A percentile compares a stretch with the other conserved stretches of the same genome.
These are phyloP conservation scores for Atherinomorus stipes DNA, from an alignment of 2,113 vertebrate genomes.

Conservation along the genomic window DNA sequence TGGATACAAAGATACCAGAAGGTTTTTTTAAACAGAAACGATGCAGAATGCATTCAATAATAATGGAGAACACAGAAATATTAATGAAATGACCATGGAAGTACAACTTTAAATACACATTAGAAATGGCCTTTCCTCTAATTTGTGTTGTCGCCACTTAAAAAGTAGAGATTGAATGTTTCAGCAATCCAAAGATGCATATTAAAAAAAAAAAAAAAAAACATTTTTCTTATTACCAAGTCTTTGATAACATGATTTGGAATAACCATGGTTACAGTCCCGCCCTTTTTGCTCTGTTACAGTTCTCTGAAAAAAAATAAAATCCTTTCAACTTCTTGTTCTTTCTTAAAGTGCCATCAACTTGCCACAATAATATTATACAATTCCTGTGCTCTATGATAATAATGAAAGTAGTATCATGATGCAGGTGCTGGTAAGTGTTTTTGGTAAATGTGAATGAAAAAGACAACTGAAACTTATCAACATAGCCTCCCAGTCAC, in stretches of 20 bases:
- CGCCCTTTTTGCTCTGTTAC: neutral
- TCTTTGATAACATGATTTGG: neutral
- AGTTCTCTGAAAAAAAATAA: neutral
- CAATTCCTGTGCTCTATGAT: neutral
- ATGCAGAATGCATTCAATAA: no score
- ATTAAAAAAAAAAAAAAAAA: no score
- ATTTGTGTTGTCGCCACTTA: neutral
- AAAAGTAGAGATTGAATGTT: neutral
- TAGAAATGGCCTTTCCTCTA: neutral
- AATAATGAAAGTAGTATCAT: slow-evolving; percentile 11
- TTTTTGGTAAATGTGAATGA: slow-evolving; percentile 1
- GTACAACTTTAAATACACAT: no score
- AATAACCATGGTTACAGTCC: neutral
- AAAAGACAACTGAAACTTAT: slow-evolving; percentile 14
- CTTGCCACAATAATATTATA: slow-evolving; percentile 25
- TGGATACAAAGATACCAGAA: no score
- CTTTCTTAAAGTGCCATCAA: slow-evolving; percentile 23
- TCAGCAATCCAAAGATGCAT: no score
- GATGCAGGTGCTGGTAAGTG: neutral
- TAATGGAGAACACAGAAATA: no score
- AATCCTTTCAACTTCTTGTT: neutral
- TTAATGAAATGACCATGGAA: no score
- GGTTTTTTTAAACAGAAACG: no score
- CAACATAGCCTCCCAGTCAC: neutral
- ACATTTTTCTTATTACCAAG: no score